These are phyloP conservation scores for Callyntrura guangdongensis DNA, from an alignment of 2,888 invertebrate genomes.

Conservation along the genomic window DNA sequence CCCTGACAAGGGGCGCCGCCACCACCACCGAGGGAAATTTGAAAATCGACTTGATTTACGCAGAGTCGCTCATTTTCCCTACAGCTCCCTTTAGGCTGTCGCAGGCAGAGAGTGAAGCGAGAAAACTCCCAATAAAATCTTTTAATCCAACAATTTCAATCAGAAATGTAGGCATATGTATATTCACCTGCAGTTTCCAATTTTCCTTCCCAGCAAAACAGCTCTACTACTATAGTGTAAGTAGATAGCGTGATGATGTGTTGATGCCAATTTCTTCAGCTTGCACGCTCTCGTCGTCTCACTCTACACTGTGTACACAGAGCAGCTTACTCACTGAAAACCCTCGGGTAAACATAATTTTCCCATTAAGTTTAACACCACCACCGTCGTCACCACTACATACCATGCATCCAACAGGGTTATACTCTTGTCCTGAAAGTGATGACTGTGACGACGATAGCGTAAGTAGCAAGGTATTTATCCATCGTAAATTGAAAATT, in stretches of 20 bases:
- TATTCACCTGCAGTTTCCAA: neutral
- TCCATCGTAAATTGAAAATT: slow-evolving; percentile 22
- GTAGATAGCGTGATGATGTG: neutral
- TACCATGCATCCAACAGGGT: too few species aligned
- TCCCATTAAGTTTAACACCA: slow-evolving; percentile 31
- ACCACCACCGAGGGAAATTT: too few species aligned
- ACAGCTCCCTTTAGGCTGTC: neutral
- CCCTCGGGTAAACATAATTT: slow-evolving; percentile 40
- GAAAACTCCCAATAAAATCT: slow-evolving; percentile 19
- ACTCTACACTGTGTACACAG: neutral
- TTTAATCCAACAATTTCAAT: slow-evolving; percentile 41
- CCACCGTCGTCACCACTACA: neutral
- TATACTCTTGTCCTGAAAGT: too few species aligned
- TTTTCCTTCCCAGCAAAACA: neutral
- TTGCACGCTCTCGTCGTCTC: neutral
- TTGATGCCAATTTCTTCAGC: neutral
- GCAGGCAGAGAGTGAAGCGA: neutral
- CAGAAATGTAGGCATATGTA: neutral
- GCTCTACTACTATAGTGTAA: too few species aligned
- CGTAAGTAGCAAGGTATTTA: neutral
- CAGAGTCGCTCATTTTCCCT: neutral
- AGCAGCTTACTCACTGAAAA: neutral
- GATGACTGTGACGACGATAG: neutral
- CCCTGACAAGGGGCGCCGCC: neutral
- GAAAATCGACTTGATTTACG: neutral